Evolutionary conservation across 2,888 invertebrate genomes (phyloP).

Genomic region (Endotricha flammealis): DNA sequence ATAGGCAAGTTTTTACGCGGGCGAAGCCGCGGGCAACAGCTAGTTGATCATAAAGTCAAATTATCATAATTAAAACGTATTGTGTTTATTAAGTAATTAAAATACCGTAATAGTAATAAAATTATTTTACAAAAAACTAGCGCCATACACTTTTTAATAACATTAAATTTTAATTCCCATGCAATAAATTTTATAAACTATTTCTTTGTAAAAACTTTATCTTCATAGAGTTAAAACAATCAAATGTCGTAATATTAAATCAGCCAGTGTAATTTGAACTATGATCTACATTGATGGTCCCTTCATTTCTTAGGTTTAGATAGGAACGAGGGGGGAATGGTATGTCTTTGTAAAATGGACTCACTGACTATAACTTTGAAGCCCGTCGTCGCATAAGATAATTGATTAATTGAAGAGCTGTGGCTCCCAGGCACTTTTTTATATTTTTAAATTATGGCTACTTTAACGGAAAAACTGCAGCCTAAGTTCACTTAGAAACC

Average conservation of each 20-base stretch:
- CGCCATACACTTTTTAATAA: no score
- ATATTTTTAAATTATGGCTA: neutral
- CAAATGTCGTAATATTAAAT: constrained; percentile 37
- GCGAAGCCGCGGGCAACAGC: no score
- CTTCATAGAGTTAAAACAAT: constrained; percentile 36
- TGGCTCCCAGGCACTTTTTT: constrained; percentile 27
- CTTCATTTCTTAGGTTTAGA: constrained; percentile 12
- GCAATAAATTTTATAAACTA: constrained; percentile 16
- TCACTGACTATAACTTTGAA: constrained; percentile 34
- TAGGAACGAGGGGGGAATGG: constrained; percentile 8
- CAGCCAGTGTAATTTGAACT: constrained; percentile 27
- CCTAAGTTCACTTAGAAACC: no score
- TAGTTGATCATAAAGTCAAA: no score
- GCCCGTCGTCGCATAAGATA: constrained; percentile 38
- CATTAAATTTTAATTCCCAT: neutral
- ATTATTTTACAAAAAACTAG: no score
- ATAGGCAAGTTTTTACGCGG: no score
- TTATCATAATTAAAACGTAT: no score
- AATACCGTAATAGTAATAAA: no score
- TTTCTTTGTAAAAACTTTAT: constrained; percentile 21
- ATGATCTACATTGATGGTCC: constrained; percentile 16
- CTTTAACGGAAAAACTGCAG: no score
- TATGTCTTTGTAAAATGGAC: constrained; percentile 18
- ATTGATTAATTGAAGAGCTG: constrained; percentile 53
- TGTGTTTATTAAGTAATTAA: no score